Conservation (phyloP, 1,140 invertebrate species). For the Polyergus mexicanus region DNA sequence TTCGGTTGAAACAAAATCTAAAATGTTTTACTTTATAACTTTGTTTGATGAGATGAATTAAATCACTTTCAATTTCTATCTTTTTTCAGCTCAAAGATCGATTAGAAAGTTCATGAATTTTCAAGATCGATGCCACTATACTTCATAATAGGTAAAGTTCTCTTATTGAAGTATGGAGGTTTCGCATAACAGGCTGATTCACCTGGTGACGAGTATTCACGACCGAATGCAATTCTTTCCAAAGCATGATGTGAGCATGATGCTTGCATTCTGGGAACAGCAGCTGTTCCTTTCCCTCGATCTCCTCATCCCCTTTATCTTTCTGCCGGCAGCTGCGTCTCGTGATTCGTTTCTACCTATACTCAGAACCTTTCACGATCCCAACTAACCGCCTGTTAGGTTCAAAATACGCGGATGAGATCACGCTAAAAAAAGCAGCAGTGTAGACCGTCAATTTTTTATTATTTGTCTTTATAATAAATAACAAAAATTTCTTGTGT, state of each 20-base stretch:
- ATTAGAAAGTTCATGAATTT: neutral
- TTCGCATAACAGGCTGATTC: constrained; percentile 56
- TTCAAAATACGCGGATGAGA: constrained; percentile 45
- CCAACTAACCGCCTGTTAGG: constrained; percentile 51
- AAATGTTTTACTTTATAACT: neutral
- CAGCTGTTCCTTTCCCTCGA: constrained; percentile 74
- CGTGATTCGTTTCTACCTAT: constrained; percentile 67
- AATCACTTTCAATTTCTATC: neutral
- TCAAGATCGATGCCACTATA: neutral
- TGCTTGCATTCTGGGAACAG: constrained; percentile 72
- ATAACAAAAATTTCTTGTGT: neutral
- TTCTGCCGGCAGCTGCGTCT: constrained; percentile 71
- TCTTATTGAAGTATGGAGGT: neutral
- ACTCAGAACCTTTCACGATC: constrained; percentile 67
- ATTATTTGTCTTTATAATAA: neutral
- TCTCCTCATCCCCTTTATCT: constrained; percentile 56
- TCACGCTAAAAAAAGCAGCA: constrained; percentile 18
- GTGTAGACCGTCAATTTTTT: neutral
- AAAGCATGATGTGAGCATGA: constrained; percentile 12
- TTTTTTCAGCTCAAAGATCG: neutral
- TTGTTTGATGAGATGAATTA: neutral
- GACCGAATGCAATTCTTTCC: constrained; percentile 57
- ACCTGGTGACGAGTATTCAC: constrained; percentile 61
- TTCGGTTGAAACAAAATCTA: neutral
- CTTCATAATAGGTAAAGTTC: neutral